These are phyloP conservation scores for Actenoides lindsayi DNA, from an alignment of 2,113 vertebrate genomes.

Conservation along the genomic window DNA sequence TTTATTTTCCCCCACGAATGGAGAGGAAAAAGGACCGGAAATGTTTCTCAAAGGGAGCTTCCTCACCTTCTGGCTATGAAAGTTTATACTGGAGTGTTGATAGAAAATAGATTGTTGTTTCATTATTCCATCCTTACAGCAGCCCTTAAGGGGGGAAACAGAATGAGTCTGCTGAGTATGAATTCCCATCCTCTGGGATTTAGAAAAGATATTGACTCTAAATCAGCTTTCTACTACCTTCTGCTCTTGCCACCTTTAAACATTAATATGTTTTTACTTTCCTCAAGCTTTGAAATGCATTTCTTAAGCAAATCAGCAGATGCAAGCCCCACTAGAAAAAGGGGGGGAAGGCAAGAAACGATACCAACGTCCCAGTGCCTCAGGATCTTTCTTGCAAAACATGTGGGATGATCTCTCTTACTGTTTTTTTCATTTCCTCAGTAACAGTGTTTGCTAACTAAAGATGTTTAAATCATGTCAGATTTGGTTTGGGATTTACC, in stretches of 20 bases:
- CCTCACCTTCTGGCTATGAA: background rate
- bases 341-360: rapidly evolving
- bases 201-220: background rate
- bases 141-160: background rate
- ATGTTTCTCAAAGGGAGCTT: background rate
- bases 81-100: background rate
- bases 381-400: background rate
- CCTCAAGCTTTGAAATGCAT: background rate
- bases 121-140: background rate
- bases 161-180: background rate
- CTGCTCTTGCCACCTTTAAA: background rate
- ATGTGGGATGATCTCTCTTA: background rate
- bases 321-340: background rate
- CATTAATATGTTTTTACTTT: background rate
- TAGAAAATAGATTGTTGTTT: background rate
- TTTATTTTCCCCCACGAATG: constrained; percentile 3
- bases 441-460: background rate
- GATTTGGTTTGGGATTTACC: background rate
- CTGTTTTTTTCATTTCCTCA: background rate
- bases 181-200: background rate
- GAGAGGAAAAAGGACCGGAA: background rate
- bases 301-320: background rate
- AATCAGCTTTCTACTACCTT: background rate
- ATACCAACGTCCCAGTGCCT: background rate
- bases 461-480: background rate